A percentile compares a stretch with the other conserved stretches of the same genome.
These are phyloP conservation scores for Sylvia borin DNA, from an alignment of 2,797 vertebrate species.

Conservation along the genomic window DNA sequence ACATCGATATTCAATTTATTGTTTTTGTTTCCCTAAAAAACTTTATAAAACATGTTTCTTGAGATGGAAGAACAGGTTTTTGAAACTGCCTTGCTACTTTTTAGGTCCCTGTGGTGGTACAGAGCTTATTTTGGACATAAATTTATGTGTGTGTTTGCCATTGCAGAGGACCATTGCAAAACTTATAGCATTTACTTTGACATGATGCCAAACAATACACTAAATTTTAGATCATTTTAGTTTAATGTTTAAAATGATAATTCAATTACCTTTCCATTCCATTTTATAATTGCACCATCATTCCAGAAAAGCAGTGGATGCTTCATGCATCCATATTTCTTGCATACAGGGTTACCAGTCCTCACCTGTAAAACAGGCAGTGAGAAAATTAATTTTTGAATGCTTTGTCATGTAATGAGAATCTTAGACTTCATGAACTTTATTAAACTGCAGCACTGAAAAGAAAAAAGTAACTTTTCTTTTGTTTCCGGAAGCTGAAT, in stretches of 20 bases:
- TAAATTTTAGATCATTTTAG: not conserved
- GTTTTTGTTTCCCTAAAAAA: rapidly evolving
- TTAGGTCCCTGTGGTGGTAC: not conserved
- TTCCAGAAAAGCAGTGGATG: not conserved
- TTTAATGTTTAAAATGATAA: not conserved
- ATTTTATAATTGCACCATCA: not conserved
- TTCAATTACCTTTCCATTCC: not conserved
- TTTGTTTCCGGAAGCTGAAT: not conserved
- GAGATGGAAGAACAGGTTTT: not conserved
- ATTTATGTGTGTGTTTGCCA: not conserved
- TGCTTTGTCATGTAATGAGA: not conserved
- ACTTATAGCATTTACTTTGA: not conserved
- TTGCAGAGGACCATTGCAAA: not conserved
- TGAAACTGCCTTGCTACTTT: not conserved
- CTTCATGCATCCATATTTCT: not conserved
- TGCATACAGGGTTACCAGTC: not conserved
- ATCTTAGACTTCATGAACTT: not conserved
- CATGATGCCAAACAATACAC: not conserved
- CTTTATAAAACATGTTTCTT: not conserved
- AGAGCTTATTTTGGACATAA: not conserved
- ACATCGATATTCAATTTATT: not conserved
- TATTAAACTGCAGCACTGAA: not conserved
- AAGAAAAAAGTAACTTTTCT: not conserved
- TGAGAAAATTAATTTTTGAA: not conserved
- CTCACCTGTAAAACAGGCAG: not conserved